Conservation (phyloP, 2,113 vertebrate genomes). For the Tupaia tana region DNA sequence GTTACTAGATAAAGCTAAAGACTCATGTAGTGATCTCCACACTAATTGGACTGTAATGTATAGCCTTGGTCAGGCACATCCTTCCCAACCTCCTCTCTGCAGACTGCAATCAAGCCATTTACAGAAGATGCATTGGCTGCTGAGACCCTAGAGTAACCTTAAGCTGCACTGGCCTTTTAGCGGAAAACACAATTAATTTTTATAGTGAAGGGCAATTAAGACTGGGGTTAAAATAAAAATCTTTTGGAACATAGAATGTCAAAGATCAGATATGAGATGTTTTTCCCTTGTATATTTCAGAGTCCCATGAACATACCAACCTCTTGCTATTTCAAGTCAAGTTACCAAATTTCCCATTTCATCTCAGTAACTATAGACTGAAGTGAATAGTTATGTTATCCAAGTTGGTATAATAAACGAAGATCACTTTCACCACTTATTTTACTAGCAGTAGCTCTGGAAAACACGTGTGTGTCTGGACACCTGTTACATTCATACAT, state of each 20-base stretch:
- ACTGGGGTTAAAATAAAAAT: constrained; percentile 88
- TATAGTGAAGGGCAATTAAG: constrained; percentile 92
- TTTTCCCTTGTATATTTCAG: constrained; percentile 71
- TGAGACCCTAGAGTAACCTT: constrained; percentile 89
- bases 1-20: constrained; percentile 90
- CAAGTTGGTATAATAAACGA: constrained; percentile 18
- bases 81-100: constrained; percentile 87
- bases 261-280: constrained; percentile 82
- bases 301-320: constrained; percentile 67
- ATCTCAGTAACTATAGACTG: constrained; percentile 64
- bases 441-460: constrained; percentile 67
- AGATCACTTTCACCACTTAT: constrained; percentile 61
- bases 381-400: constrained; percentile 69
- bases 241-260: constrained; percentile 84
- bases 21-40: constrained; percentile 88
- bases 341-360: constrained; percentile 68
- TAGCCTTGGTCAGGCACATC: constrained; percentile 90
- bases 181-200: constrained; percentile 91
- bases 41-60: constrained; percentile 93
- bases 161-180: constrained; percentile 90
- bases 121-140: constrained; percentile 90
- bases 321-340: constrained; percentile 50
- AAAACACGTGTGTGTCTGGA: neutral
- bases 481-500: constrained; percentile 76
- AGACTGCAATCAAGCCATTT: constrained; percentile 90